These are phyloP conservation scores for Tortricodes alternella DNA, from an alignment of 2,888 invertebrate genomes.

Conservation along the genomic window DNA sequence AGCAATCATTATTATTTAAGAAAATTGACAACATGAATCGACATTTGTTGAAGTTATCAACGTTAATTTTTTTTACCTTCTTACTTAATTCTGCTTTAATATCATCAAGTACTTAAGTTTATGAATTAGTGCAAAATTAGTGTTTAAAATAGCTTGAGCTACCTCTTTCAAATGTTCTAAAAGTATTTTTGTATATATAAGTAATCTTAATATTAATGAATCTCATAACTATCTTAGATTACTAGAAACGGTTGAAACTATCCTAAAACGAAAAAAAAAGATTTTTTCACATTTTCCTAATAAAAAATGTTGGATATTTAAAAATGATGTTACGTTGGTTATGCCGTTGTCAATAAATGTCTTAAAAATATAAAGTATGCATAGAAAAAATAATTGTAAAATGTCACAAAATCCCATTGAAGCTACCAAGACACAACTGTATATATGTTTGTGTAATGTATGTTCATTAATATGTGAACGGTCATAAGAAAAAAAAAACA, in stretches of 20 bases:
- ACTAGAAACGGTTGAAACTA: constrained; percentile 50
- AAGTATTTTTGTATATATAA: constrained; percentile 73
- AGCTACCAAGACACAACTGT: too few species aligned
- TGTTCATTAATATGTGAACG: too few species aligned
- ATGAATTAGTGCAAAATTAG: constrained; percentile 51
- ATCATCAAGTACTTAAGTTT: constrained; percentile 67
- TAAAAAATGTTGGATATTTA: constrained; percentile 54
- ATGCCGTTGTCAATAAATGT: constrained; percentile 8
- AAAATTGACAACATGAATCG: too few species aligned
- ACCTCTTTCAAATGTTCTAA: constrained; percentile 73
- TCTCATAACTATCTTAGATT: constrained; percentile 46
- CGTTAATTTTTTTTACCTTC: neutral
- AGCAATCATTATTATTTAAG: too few species aligned
- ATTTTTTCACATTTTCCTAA: constrained; percentile 64
- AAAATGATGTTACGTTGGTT: constrained; percentile 24
- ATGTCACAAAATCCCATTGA: too few species aligned
- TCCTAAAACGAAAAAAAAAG: constrained; percentile 53
- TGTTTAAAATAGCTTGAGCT: constrained; percentile 63
- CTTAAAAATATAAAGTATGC: neutral
- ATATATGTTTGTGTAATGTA: too few species aligned
- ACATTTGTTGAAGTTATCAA: constrained; percentile 1
- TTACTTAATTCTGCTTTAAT: constrained; percentile 35
- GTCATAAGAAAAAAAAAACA: neutral
- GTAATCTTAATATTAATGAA: constrained; percentile 60
- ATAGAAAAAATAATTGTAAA: too few species aligned